These are phyloP conservation scores for Branchipolynoe longqiensis DNA, from an alignment of 2,888 invertebrate species.

Conservation along the genomic window DNA sequence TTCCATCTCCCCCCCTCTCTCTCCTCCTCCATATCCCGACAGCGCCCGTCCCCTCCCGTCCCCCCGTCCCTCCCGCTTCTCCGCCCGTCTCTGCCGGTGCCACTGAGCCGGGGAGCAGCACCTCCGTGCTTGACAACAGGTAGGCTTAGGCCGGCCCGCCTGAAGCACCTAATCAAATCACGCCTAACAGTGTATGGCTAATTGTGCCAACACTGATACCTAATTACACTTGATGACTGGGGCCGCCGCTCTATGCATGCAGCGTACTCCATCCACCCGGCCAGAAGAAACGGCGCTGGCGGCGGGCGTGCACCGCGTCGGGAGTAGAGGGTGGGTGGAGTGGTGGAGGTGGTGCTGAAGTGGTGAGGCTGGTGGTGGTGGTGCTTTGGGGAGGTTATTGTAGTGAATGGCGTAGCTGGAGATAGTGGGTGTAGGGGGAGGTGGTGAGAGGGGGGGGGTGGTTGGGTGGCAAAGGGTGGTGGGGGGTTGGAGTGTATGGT, in stretches of 20 bases:
- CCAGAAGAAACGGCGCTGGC: slow-evolving; percentile 20
- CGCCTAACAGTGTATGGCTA: slow-evolving; percentile 52
- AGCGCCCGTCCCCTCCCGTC: neutral
- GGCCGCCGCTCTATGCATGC: slow-evolving; percentile 10
- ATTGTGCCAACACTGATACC: slow-evolving; percentile 46
- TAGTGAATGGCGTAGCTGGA: too few relatives aligned
- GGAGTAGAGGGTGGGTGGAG: neutral
- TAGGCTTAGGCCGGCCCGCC: neutral
- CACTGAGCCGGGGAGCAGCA: neutral
- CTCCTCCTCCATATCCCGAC: neutral
- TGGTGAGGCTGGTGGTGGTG: too few relatives aligned
- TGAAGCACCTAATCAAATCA: slow-evolving; percentile 39
- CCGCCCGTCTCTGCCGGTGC: neutral
- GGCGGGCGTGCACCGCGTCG: neutral
- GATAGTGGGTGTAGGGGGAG: too few relatives aligned
- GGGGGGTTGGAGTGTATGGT: too few relatives aligned
- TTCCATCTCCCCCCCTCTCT: too few relatives aligned
- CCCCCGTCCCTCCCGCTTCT: neutral
- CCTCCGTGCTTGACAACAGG: slow-evolving; percentile 35
- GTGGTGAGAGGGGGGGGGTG: too few relatives aligned
- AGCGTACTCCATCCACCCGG: neutral
- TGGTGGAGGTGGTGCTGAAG: neutral
- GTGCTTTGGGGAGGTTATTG: too few relatives aligned
- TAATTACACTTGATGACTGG: slow-evolving; percentile 54
- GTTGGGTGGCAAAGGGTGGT: too few relatives aligned